Evolutionary conservation across 2,113 vertebrate species (phyloP), one percentile per base, ranked within the genome.

Genomic region (Poecile atricapillus): DNA sequence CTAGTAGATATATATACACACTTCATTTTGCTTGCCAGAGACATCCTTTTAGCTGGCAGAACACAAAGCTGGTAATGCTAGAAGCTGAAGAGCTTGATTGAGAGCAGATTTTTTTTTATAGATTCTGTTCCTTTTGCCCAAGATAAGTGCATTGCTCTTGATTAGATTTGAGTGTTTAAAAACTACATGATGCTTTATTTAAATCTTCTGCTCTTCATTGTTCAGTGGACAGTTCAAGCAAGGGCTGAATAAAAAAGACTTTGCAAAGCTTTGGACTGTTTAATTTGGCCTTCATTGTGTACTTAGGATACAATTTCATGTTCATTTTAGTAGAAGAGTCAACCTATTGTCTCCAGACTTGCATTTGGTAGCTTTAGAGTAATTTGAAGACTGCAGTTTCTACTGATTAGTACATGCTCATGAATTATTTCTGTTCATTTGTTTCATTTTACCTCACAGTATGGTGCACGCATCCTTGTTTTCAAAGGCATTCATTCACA

Each of bases 361-460:
- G 0, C 33, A 64, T 93, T 92, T 84, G 59, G 69, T 86, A 91
- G 81, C 67, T 77, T 86, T 76, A 79, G 69, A 41, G 52, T 93
- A 95, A 95, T 92, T 64, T 53, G 91, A 96, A 96, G 88, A 87
- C 81, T 82, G 52, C 60, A 20, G 64, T 91, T 94, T 88, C 91
- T 97, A 96, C 97, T 98, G 98, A 97, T 98, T 98, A 98, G 98
- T 98, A 98, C 94, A 97, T 98, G 98, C 96, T 97, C 97, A 98
- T 98, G 97, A 98, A 98, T 98, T 98, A 98, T 98, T 98, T 98
- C 98, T 98, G 98, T 98, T 98, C 91, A 96, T 94, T 96, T 91
- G 65, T 85, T 74, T 95, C 43, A 94, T 97, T 97, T 98, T 97
- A 98, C 50, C 75, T 96, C 89, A 86, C 92, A 95, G 89, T 27